Conservation (phyloP, 2,888 invertebrate genomes). For the Ephialtes manifestator region DNA sequence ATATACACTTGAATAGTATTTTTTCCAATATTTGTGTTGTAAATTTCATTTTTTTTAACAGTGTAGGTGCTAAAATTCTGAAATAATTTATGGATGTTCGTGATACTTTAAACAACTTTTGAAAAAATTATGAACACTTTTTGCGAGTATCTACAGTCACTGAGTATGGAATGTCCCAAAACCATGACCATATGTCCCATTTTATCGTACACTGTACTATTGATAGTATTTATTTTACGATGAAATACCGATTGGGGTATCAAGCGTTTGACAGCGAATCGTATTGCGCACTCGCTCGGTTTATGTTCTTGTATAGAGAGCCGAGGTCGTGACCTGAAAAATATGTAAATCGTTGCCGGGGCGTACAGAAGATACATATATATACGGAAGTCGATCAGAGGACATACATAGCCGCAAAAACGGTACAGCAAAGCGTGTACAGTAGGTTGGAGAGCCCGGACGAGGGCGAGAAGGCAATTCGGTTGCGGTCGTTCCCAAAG, state of each 20-base stretch:
- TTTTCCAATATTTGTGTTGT: no score
- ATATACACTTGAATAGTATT: no score
- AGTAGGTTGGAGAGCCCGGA: background rate
- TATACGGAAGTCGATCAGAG: slow-evolving; percentile 39
- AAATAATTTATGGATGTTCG: no score
- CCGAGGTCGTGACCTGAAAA: slow-evolving; percentile 59
- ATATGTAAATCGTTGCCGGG: slow-evolving; percentile 47
- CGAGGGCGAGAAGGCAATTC: slow-evolving; percentile 39
- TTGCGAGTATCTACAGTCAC: no score
- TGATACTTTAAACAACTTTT: no score
- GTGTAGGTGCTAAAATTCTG: no score
- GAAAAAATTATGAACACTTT: no score
- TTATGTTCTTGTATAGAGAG: slow-evolving; percentile 21
- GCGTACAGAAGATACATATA: slow-evolving; percentile 9
- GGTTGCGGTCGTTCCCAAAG: slow-evolving; percentile 29
- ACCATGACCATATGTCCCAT: background rate
- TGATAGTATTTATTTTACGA: slow-evolving; percentile 37
- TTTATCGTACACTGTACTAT: background rate
- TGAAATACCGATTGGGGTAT: slow-evolving; percentile 48
- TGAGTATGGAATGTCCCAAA: no score
- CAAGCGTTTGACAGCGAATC: slow-evolving; percentile 23
- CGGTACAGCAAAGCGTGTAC: background rate
- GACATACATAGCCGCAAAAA: slow-evolving; percentile 7
- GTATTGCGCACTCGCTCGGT: slow-evolving; percentile 16
- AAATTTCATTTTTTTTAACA: no score